phyloP scores from a whole-genome alignment of 2,888 invertebrate species.

The Meghimatium bilineatum region DNA sequence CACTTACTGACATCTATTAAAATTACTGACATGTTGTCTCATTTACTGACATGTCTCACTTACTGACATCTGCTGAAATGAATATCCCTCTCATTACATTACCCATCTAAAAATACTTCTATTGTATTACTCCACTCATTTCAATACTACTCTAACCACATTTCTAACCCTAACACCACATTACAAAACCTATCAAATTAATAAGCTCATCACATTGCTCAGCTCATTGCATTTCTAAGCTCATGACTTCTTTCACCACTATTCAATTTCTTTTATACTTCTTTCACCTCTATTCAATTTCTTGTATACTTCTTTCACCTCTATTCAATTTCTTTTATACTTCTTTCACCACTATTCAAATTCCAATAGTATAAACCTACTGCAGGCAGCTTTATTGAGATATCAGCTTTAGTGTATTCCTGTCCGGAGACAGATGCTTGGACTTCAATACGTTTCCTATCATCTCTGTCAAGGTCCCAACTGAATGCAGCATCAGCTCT shows the following conservation, averaged over 20 bases:
- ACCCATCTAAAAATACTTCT: not conserved
- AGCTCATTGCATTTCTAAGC: not conserved
- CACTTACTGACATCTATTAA: too few species aligned
- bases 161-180: not conserved
- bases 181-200: not conserved
- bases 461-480: slow-evolving; percentile 68
- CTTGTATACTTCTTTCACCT: too few species aligned
- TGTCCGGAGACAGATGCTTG: slow-evolving; percentile 54
- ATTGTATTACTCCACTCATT: not conserved
- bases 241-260: not conserved
- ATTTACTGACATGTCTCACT: too few species aligned
- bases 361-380: slow-evolving; percentile 8
- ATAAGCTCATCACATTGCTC: not conserved
- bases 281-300: not conserved
- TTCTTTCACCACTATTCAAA: not conserved
- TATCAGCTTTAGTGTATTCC: slow-evolving; percentile 55
- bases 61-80: too few species aligned
- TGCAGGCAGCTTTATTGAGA: slow-evolving; percentile 61
- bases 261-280: not conserved
- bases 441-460: slow-evolving; percentile 59
- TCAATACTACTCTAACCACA: not conserved
- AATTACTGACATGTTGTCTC: too few species aligned
- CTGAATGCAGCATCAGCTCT: slow-evolving; percentile 57
- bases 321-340: not conserved
- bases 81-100: too few species aligned